A percentile compares a stretch with the other conserved stretches of the same genome.
Evolutionary conservation across 2,113 vertebrate species (phyloP).

Genomic region (Engraulis encrasicolus): DNA sequence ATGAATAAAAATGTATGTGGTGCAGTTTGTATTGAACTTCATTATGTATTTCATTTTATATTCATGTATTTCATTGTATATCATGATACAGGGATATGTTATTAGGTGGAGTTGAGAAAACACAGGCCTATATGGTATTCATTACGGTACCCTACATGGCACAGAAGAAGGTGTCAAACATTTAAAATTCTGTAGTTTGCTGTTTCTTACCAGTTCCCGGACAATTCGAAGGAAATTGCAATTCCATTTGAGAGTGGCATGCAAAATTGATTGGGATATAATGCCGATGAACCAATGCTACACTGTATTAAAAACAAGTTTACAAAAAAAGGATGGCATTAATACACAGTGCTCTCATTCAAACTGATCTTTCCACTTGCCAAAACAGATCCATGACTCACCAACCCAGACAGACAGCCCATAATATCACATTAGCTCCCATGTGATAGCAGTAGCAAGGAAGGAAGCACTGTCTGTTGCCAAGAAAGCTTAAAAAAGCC

Average conservation of each 20-base stretch:
- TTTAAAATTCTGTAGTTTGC: no score
- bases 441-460: not conserved
- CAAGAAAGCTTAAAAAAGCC: conserved; percentile 10
- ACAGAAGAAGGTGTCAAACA: no score
- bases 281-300: not conserved
- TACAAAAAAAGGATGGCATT: not conserved
- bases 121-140: no score
- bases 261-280: not conserved
- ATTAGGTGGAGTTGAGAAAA: no score
- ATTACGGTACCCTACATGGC: no score
- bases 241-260: not conserved
- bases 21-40: no score
- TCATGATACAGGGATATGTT: no score
- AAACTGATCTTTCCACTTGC: conserved; percentile 17
- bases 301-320: not conserved
- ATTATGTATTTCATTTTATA: no score
- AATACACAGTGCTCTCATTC: not conserved
- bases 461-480: not conserved
- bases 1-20: not conserved
- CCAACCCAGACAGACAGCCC: not conserved
- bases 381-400: not conserved
- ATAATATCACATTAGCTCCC: not conserved
- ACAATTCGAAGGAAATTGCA: not conserved
- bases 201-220: not conserved
- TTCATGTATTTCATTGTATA: no score